phyloP scores from a whole-genome alignment of 2,113 vertebrate species.

The Psilopsiagon aurifrons region DNA sequence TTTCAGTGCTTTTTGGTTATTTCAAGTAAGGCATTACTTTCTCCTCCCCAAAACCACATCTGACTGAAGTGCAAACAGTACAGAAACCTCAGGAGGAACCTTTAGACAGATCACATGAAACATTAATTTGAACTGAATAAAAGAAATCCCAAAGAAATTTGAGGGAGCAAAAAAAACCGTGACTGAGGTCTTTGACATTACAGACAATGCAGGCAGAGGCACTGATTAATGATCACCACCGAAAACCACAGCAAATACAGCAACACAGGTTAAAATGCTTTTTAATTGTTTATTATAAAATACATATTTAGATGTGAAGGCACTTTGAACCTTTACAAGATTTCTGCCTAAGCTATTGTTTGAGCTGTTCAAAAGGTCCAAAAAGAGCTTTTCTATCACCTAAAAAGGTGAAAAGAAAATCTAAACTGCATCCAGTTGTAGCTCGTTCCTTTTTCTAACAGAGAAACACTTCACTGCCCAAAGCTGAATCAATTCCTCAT shows the following conservation, averaged over 20 bases:
- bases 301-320: constrained; percentile 18
- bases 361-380: background rate
- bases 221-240: background rate
- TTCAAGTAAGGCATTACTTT: background rate
- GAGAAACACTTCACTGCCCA: background rate
- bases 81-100: background rate
- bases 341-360: background rate
- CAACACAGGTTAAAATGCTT: background rate
- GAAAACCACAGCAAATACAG: background rate
- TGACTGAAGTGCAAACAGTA: background rate
- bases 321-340: constrained; percentile 18
- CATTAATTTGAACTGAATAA: background rate
- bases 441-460: background rate
- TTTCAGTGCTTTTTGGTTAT: background rate
- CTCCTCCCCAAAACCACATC: background rate
- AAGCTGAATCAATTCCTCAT: background rate
- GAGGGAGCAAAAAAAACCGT: background rate
- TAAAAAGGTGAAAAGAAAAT: background rate
- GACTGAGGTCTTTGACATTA: background rate
- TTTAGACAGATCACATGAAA: background rate
- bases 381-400: background rate
- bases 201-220: background rate
- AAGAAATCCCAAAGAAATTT: background rate
- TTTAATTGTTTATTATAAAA: constrained; percentile 52
- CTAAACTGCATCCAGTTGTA: background rate